These are phyloP conservation scores for Teleogryllus occipitalis DNA, from an alignment of 1,140 invertebrate genomes.

Conservation along the genomic window DNA sequence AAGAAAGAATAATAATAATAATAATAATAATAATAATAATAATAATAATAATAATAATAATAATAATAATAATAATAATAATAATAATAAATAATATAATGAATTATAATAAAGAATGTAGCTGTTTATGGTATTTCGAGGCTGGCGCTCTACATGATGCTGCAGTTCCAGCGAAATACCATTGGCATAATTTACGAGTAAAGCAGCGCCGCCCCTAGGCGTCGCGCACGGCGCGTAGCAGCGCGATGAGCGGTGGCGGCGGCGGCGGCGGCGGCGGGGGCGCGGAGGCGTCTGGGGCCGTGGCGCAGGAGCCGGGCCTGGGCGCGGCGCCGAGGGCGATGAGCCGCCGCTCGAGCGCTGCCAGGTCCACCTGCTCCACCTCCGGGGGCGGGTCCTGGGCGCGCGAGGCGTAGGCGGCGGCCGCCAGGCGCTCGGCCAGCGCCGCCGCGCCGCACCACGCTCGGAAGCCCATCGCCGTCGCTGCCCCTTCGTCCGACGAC, in stretches of 20 bases:
- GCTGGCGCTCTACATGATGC: not conserved
- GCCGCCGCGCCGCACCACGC: not conserved
- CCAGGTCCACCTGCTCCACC: not conserved
- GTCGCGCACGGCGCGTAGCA: not conserved
- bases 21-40: constrained; percentile 7
- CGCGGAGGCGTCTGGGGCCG: no score
- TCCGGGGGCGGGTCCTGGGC: not conserved
- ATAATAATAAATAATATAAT: constrained; percentile 4
- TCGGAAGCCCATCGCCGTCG: not conserved
- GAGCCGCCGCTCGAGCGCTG: not conserved
- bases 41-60: not conserved
- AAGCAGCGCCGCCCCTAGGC: not conserved
- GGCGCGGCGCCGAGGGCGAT: no score
- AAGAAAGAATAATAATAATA: not conserved
- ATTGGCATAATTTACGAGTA: not conserved
- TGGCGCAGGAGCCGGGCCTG: not conserved
- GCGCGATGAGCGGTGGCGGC: not conserved
- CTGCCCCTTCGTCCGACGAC: not conserved
- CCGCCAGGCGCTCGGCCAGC: not conserved
- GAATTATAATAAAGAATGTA: not conserved
- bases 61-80: constrained; percentile 8
- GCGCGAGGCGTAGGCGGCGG: no score
- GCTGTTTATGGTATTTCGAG: not conserved
- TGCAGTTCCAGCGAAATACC: no score
- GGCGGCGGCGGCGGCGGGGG: no score